These are phyloP conservation scores for Bellardia pandia DNA, from an alignment of 2,888 invertebrate genomes.

Conservation along the genomic window DNA sequence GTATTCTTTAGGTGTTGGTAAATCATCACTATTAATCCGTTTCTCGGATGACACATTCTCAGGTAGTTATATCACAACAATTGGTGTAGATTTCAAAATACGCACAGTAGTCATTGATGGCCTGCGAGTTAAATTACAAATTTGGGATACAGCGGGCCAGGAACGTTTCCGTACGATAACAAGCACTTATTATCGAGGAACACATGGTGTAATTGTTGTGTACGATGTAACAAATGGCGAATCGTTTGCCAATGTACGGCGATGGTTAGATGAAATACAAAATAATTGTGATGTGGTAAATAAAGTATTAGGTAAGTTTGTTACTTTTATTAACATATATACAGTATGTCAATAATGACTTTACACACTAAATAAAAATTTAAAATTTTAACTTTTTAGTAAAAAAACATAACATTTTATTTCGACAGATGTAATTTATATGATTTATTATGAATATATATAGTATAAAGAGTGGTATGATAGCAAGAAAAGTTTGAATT, in stretches of 20 bases:
- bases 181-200: conserved; percentile 99
- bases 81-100: conserved; percentile 99
- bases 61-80: conserved; percentile 99
- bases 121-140: conserved; percentile 96
- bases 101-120: conserved; percentile 96
- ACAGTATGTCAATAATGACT: no score
- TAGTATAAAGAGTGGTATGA: no score
- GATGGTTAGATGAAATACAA: conserved; percentile 99
- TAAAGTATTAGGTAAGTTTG: conserved; percentile 94
- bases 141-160: conserved; percentile 99
- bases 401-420: no score
- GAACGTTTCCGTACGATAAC: conserved; percentile 99
- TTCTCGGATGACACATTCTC: conserved; percentile 99
- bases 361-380: no score
- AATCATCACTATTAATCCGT: conserved; percentile 97
- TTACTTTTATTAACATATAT: background rate
- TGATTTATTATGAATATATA: no score
- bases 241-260: conserved; percentile 99
- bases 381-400: no score
- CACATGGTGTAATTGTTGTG: conserved; percentile 99
- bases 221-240: conserved; percentile 99
- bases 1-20: conserved; percentile 94
- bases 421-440: no score
- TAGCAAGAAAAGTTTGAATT: no score
- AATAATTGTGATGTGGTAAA: conserved; percentile 99